Percentiles rank a stretch among this genome's conserved stretches.
phyloP scores from a whole-genome alignment of 2,113 vertebrate genomes.

The Madoqua kirkii region DNA sequence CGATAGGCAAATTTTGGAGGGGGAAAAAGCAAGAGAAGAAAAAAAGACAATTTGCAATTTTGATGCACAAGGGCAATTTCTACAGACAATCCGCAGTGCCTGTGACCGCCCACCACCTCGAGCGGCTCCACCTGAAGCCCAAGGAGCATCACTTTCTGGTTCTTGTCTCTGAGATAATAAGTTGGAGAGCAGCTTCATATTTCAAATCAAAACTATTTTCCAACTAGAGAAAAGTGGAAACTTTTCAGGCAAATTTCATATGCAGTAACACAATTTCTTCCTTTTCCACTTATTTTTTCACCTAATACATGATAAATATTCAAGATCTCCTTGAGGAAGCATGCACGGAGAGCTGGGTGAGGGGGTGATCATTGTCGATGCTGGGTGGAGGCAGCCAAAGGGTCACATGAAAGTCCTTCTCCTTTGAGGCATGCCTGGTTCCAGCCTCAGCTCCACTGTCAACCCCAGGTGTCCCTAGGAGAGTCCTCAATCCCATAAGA shows the following conservation, averaged over 20 bases:
- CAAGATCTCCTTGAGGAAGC: slow-evolving; percentile 67
- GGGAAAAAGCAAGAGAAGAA: background rate
- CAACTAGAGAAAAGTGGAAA: slow-evolving; percentile 70
- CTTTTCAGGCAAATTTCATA: slow-evolving; percentile 74
- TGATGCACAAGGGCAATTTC: slow-evolving; percentile 59
- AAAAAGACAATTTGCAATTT: slow-evolving; percentile 59
- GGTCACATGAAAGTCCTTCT: background rate
- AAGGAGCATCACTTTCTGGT: slow-evolving; percentile 55
- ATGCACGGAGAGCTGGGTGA: background rate
- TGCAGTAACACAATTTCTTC: slow-evolving; percentile 74
- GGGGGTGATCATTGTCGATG: background rate
- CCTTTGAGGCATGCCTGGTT: background rate
- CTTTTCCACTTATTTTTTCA: slow-evolving; percentile 71
- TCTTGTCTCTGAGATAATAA: slow-evolving; percentile 69
- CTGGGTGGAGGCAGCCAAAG: background rate
- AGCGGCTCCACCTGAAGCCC: slow-evolving; percentile 34
- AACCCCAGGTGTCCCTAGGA: background rate
- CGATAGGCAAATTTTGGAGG: background rate
- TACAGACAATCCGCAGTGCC: slow-evolving; percentile 36
- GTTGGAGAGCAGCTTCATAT: slow-evolving; percentile 69
- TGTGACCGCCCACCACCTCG: slow-evolving; percentile 42
- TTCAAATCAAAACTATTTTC: slow-evolving; percentile 75
- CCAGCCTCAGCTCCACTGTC: background rate
- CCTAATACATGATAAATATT: slow-evolving; percentile 77
- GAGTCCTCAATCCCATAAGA: background rate